Conservation (phyloP, 2,113 vertebrate species). For the Eulemur macaco region DNA sequence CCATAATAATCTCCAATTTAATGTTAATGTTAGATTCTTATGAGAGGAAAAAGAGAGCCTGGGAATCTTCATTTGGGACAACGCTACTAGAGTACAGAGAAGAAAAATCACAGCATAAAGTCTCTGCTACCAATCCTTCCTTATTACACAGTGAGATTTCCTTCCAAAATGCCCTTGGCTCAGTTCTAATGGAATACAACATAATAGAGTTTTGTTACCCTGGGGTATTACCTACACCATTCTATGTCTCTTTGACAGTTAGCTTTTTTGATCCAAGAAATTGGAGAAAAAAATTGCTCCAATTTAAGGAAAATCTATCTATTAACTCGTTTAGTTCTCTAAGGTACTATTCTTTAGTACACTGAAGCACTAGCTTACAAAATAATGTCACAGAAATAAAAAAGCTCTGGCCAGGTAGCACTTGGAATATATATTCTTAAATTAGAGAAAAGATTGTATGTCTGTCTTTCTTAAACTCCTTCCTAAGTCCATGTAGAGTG, state of each 20-base stretch:
- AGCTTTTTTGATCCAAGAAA: conserved; percentile 62
- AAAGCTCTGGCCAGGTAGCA: conserved; percentile 1
- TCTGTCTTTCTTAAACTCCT: neutral
- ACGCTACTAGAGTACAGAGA: neutral
- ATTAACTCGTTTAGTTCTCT: conserved; percentile 51
- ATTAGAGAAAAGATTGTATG: neutral
- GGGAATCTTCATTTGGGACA: neutral
- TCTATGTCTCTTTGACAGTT: conserved; percentile 52
- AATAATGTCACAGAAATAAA: conserved; percentile 27
- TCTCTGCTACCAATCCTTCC: neutral
- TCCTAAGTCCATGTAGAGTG: neutral
- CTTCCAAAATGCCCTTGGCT: conserved; percentile 13
- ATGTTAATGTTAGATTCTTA: conserved; percentile 71
- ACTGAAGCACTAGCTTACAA: conserved; percentile 37
- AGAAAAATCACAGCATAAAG: neutral
- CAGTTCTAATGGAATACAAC: conserved; percentile 15
- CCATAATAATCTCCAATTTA: conserved; percentile 62
- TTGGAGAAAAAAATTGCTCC: conserved; percentile 31
- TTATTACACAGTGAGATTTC: conserved; percentile 35
- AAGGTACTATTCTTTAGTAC: neutral
- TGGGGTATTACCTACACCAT: conserved; percentile 17
- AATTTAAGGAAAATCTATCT: conserved; percentile 64
- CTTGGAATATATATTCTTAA: neutral
- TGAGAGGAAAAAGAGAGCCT: conserved; percentile 63
- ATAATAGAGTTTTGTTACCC: conserved; percentile 58